Evolutionary conservation across 2,113 vertebrate genomes (phyloP), one percentile per base, ranked within the genome.

Genomic region (Crypturellus undulatus): DNA sequence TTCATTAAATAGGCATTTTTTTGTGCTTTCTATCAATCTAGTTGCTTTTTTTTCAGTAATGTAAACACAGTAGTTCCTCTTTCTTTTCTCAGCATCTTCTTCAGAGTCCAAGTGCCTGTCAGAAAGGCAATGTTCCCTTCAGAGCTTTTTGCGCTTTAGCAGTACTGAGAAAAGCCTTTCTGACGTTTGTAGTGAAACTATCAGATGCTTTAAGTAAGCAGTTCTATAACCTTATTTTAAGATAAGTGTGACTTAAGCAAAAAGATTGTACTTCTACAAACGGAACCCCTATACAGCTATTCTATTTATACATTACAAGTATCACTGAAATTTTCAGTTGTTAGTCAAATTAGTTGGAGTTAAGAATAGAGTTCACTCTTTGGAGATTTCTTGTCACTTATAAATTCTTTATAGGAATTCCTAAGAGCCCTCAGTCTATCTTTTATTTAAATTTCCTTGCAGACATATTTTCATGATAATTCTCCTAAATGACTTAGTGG

Each of bases 181-280:
- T 96, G 90, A 92, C 79, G 95, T 90, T 87, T 93, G 54, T 86
- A 32, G 80, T 77, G 59, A 73, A 96, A 77, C 59, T 95, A 82
- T 75, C 71, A 94, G 47, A 89, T 40, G 69, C 58, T 96, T 96
- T 96, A 95, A 96, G 79, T 68, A 76, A 92, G 73, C 12, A 90
- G 9, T 24, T 79, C 32, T 30, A 79, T 65, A 91, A 90, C 20
- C 30, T 90, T 87, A 72, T 36, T 85, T 73, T 13, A 87, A 84
- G 86, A 34, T 7, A 25, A 13, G 36, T 80, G 76, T 79, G 36
- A 58, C 38, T 79, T 79, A 65, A 87, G 76, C 28, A 80, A n/a
- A 63, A 54, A 21, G 49, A 11, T 49, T 56, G 24, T 49, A 43
- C 12, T 16, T 28, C 69, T 60, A 4, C 82, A 43, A 58, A 79